These are phyloP conservation scores for Apus apus DNA, from an alignment of 2,113 vertebrate species.

Conservation along the genomic window DNA sequence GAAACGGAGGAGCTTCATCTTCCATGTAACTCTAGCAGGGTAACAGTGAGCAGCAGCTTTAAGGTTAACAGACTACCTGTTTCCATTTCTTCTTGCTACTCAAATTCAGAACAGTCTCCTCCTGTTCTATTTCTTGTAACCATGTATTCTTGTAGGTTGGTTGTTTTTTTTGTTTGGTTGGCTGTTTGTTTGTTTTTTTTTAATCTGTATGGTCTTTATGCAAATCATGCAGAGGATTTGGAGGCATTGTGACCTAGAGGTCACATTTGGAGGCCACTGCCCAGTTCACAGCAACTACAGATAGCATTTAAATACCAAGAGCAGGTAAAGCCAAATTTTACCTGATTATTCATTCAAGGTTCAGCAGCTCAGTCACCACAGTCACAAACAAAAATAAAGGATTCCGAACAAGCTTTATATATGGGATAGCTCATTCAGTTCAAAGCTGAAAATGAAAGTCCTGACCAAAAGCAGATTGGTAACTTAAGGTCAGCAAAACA, in stretches of 20 bases:
- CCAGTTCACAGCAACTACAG: not conserved
- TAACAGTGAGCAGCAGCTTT: not conserved
- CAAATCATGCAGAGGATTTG: not conserved
- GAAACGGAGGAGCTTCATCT: not conserved
- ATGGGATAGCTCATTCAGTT: not conserved
- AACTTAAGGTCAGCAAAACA: not conserved
- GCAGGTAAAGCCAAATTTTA: too few relatives aligned
- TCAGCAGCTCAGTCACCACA: not conserved
- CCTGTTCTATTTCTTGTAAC: not conserved
- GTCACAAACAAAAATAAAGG: not conserved
- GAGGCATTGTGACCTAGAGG: not conserved
- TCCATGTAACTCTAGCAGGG: not conserved
- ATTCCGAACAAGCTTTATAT: not conserved
- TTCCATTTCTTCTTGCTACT: not conserved
- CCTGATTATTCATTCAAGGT: not conserved
- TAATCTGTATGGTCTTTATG: not conserved
- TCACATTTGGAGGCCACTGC: not conserved
- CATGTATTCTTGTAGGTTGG: too few relatives aligned
- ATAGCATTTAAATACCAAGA: too few relatives aligned
- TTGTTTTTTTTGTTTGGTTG: too few relatives aligned
- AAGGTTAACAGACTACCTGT: not conserved
- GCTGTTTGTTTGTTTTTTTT: rapidly evolving
- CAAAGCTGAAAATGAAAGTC: constrained; percentile 2
- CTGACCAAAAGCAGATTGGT: not conserved
- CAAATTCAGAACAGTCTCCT: not conserved